Base-by-base conservation (phyloP, 2,888 invertebrate species). In the Morpho achilles region DNA sequence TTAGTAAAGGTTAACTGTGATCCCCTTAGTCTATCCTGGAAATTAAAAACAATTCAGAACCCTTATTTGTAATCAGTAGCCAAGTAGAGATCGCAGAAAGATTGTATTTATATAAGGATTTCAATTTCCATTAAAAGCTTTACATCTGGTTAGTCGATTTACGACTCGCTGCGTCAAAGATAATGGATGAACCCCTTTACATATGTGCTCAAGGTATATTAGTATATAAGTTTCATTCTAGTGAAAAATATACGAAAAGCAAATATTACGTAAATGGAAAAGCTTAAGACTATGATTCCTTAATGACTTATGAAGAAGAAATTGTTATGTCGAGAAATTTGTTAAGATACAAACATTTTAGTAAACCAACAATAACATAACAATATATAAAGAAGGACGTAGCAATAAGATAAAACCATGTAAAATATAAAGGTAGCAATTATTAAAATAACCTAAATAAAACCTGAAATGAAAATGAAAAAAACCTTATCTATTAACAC, bases 401-500 rank as follows among this genome's bases (percentile, higher is more conserved):
- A 9, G n/a, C 8, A 23, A 50, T 8, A 7, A 41, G 8, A 41
- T 50, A n/a, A 50, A n/a, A 9, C 32, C 41, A 41, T 32, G 32
- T 32, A 3, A 32, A 32, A 32, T 32, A 5, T 32, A 2, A 32
- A 32, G 32, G 32, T 32, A 32, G 32, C 32, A 32, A 32, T 32
- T 5, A 32, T 32, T 32, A 32, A 32, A 32, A 32, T 16, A 32
- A 0, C 5, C 1, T 32, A 5, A 32, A 23, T 7, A 50, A 50
- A 50, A 16, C 16, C 16, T 50, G 8, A 50, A 50, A 50, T 40
- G 16, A 16, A 16, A 52, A 32, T 39, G 4, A 39, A 43, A 50
- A 50, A 32, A 46, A 44, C 7, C 49, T 42, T 58, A 62, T 58
- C 63, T 58, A 45, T 56, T 56, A 48, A 10, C 40, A 42, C 43